These are phyloP conservation scores for Pristionchus maxplancki DNA, from an alignment of 2,888 invertebrate genomes.

Conservation along the genomic window DNA sequence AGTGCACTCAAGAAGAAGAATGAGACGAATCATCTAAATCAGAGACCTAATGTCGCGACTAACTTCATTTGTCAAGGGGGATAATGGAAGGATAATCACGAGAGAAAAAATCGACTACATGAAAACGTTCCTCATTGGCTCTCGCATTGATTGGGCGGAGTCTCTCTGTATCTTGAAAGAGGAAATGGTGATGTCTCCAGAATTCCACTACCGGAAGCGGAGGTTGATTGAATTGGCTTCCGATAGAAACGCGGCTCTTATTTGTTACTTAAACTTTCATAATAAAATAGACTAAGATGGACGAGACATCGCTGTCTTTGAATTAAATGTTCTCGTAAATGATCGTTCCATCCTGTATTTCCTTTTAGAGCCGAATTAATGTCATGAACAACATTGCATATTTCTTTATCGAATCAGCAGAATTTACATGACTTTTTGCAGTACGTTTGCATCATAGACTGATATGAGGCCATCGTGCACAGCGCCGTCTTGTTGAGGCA, in stretches of 20 bases:
- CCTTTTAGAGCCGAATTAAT: too few species aligned
- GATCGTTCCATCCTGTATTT: too few species aligned
- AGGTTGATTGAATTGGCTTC: neutral
- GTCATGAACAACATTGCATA: neutral
- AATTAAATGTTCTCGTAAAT: too few species aligned
- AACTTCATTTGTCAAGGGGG: neutral
- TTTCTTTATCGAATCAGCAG: constrained; percentile 20
- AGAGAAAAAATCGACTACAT: neutral
- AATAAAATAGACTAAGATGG: too few species aligned
- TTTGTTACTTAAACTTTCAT: too few species aligned
- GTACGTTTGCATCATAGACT: constrained; percentile 44
- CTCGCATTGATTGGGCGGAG: neutral
- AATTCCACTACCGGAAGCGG: neutral
- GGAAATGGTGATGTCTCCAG: neutral
- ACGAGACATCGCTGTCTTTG: too few species aligned
- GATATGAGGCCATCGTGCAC: constrained; percentile 11
- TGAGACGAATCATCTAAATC: neutral
- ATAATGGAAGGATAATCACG: neutral
- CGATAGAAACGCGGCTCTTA: neutral
- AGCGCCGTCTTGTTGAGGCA: constrained; percentile 45
- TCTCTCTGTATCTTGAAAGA: neutral
- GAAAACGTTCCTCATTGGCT: neutral
- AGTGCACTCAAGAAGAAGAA: constrained; percentile 35
- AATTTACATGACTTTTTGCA: constrained; percentile 40
- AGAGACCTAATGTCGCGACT: too few species aligned